Evolutionary conservation across 2,888 invertebrate genomes (phyloP).

Genomic region (Merodon equestris): DNA sequence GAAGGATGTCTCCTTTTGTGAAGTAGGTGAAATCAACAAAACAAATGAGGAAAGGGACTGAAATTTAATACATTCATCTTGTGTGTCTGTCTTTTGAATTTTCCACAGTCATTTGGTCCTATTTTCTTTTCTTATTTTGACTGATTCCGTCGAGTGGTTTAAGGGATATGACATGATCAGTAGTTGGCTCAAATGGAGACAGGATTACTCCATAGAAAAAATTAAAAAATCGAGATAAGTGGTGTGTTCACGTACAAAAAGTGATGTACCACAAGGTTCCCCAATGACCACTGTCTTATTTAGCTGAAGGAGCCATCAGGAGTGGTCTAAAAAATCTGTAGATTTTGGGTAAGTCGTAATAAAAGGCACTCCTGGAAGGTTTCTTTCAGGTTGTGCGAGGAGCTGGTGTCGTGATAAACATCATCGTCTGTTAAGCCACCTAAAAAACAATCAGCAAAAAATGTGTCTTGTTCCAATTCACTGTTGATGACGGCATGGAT

Average conservation of each 20-base stretch:
- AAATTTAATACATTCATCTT: constrained; percentile 68
- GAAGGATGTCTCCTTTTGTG: constrained; percentile 59
- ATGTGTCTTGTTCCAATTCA: no score
- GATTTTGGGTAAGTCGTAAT: no score
- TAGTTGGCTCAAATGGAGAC: constrained; percentile 56
- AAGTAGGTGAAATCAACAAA: constrained; percentile 50
- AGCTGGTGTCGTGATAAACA: no score
- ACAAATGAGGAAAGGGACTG: constrained; percentile 20
- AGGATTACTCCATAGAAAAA: constrained; percentile 54
- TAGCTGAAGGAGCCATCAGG: no score
- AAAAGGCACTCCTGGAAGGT: no score
- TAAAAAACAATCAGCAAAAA: no score
- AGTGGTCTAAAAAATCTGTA: no score
- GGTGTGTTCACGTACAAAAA: background rate
- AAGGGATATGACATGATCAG: constrained; percentile 33
- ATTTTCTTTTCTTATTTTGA: constrained; percentile 39
- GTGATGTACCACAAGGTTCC: background rate
- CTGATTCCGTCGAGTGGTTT: constrained; percentile 59
- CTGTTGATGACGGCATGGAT: no score
- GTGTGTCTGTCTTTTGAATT: constrained; percentile 60
- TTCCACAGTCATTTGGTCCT: constrained; percentile 63
- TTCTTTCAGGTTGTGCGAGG: no score
- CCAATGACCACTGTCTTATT: background rate
- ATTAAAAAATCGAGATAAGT: background rate
- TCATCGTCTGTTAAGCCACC: no score